A percentile compares a stretch with the other conserved stretches of the same genome.
Conservation (phyloP, 2,888 invertebrate genomes). For the Isotomurus palustris region DNA sequence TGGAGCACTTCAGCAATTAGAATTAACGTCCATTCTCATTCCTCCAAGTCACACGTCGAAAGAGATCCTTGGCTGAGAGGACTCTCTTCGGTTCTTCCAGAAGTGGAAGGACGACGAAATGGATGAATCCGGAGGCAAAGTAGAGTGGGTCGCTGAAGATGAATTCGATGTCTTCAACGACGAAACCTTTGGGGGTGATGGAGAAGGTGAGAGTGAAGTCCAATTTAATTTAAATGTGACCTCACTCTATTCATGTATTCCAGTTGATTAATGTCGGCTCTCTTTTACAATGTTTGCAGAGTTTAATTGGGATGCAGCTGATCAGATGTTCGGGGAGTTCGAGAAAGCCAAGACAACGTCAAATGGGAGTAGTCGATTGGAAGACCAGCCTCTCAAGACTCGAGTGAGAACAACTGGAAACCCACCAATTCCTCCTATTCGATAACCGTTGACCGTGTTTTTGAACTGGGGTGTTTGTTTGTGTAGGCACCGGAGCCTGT, state of each 20-base stretch:
- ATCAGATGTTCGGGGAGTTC: conserved; percentile 21
- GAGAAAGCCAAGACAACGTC: conserved; percentile 12
- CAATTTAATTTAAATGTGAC: neutral
- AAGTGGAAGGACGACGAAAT: conserved; percentile 1
- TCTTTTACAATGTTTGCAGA: conserved; percentile 13
- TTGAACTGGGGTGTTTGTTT: no score
- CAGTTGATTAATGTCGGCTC: neutral
- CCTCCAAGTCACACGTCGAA: no score
- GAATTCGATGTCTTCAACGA: conserved; percentile 89
- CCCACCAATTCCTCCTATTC: no score
- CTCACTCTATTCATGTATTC: neutral
- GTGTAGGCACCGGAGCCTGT: no score
- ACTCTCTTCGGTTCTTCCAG: neutral
- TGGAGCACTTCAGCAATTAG: no score
- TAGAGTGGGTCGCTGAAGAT: conserved; percentile 57
- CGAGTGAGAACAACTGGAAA: no score
- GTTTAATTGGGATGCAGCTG: conserved; percentile 38
- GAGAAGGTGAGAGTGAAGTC: conserved; percentile 52
- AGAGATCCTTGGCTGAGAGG: no score
- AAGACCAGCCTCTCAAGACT: neutral
- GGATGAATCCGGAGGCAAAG: conserved; percentile 20
- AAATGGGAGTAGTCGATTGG: conserved; percentile 26
- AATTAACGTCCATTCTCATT: no score
- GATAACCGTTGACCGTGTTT: no score
- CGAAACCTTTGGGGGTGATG: conserved; percentile 82